Base-by-base conservation (phyloP, 2,888 invertebrate species). In the Thyatira batis region DNA sequence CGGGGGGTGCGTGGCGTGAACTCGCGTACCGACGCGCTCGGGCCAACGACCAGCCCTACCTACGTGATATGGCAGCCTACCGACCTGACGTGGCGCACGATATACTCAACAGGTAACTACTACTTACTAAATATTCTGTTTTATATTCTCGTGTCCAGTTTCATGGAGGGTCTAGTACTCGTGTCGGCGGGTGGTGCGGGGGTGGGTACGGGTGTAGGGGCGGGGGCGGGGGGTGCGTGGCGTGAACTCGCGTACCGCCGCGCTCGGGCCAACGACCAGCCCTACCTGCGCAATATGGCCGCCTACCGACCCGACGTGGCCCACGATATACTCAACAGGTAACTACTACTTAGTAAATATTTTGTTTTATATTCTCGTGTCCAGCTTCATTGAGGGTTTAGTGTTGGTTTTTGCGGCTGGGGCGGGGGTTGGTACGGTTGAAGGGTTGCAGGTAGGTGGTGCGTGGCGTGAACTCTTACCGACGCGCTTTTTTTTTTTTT, bases 101-200 rank as follows among this genome's bases (percentile, higher is more conserved):
- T n/a, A 83, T 91, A 44, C 53, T 92, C 0, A 79, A 84, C 64
- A 87, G 92, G 92, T 86, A 64, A 5, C 8, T 2, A 17, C 43
- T 43, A 6, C 4, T 43, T 9, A 43, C 4, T 43, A 13, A n/a
- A 43, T 6, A 43, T 13, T n/a, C 6, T n/a, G n/a, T n/a, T n/a
- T n/a, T n/a, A n/a, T n/a, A n/a, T n/a, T n/a, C n/a, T n/a, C n/a
- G n/a, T n/a, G 8, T 20, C 0, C 63, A 91, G 91, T 56, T 88
- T 91, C 72, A 91, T 92, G 92, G 92, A 92, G 63, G 92, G 92
- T 0, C 71, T 92, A 25, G 90, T 92, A 17, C 69, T 88, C 33
- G 64, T 89, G 50, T 69, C 84, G 1, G 85, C 85, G 0, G 86
- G 85, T 11, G 72, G 82, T 20, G 82, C 84, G 11, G 71, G 83